Evolutionary conservation across 1,140 invertebrate genomes (phyloP).

Genomic region (Bombus consobrinus): DNA sequence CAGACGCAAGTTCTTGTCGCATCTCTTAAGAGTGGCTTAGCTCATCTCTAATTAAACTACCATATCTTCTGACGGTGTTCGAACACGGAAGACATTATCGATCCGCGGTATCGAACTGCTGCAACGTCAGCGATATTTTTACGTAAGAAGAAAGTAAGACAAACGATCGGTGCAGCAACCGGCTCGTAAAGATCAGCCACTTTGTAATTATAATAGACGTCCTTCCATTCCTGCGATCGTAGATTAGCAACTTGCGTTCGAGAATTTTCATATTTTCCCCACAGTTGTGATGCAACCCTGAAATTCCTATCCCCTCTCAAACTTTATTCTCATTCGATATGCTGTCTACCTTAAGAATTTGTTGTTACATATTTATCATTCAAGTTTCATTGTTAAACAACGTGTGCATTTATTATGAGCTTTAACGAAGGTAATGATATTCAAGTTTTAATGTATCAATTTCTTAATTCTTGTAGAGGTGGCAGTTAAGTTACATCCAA

Average conservation of each 20-base stretch:
- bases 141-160: conserved; percentile 60
- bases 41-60: conserved; percentile 13
- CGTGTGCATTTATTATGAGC: neutral
- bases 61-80: neutral
- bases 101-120: neutral
- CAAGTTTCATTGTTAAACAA: neutral
- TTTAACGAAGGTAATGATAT: neutral
- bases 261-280: conserved; percentile 57
- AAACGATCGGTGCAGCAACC: neutral
- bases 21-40: conserved; percentile 9
- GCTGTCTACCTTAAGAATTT: neutral
- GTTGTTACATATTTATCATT: neutral
- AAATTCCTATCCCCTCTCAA: neutral
- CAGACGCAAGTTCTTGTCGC: neutral
- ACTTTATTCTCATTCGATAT: neutral
- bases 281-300: conserved; percentile 19
- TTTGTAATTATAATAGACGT: conserved; percentile 63
- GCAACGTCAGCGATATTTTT: conserved; percentile 38
- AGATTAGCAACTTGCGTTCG: conserved; percentile 16
- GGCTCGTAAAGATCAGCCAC: conserved; percentile 37
- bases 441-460: no score
- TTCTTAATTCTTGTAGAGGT: no score
- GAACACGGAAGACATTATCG: conserved; percentile 37
- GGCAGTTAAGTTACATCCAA: no score
- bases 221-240: conserved; percentile 54